Conservation (phyloP, 2,888 invertebrate species). For the Chrysolina haemoptera region DNA sequence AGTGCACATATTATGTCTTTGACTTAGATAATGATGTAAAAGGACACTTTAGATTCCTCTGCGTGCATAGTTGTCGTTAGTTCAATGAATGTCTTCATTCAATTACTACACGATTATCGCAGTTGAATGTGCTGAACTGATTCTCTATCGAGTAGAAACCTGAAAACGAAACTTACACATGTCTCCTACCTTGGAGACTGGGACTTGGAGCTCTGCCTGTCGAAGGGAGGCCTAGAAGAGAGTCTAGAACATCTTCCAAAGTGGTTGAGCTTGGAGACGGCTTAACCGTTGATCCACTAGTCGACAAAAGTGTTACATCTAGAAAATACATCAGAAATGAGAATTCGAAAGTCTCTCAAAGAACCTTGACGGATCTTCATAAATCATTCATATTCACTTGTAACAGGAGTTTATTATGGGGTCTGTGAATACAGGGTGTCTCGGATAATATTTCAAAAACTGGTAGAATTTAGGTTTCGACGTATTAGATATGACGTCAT, state of each 20-base stretch:
- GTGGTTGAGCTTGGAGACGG: constrained; percentile 88
- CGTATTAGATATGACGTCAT: too few species aligned
- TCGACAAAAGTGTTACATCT: constrained; percentile 68
- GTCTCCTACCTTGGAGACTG: constrained; percentile 80
- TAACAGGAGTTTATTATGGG: constrained; percentile 36
- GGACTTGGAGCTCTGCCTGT: constrained; percentile 84
- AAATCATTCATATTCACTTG: constrained; percentile 55
- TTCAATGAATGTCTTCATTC: too few species aligned
- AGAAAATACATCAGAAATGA: constrained; percentile 49
- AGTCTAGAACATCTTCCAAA: constrained; percentile 94
- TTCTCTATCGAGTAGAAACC: constrained; percentile 54
- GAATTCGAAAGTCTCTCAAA: neutral
- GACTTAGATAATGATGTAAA: too few species aligned
- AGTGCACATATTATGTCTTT: too few species aligned
- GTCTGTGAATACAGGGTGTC: too few species aligned
- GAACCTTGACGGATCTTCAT: constrained; percentile 62
- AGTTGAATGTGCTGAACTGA: neutral
- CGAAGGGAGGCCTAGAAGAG: constrained; percentile 88
- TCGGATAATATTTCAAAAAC: too few species aligned
- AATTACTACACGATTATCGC: too few species aligned
- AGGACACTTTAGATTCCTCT: too few species aligned
- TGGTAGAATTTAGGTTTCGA: too few species aligned
- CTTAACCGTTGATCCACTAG: constrained; percentile 71
- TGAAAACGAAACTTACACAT: constrained; percentile 83
- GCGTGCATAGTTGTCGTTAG: too few species aligned